phyloP scores from a whole-genome alignment of 2,113 vertebrate species.

The Grammomys dolichurus region DNA sequence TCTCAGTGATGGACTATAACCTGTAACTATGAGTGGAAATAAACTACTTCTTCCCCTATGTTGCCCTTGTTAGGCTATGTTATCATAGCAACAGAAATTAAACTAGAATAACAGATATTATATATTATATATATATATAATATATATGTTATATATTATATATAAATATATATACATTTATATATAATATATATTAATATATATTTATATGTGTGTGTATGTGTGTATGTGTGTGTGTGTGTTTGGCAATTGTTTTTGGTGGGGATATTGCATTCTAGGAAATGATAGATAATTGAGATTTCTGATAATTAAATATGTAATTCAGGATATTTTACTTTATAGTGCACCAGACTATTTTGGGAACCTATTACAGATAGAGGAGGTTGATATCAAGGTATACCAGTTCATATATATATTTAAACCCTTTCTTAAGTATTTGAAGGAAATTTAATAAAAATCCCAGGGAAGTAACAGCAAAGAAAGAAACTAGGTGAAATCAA shows the following conservation, averaged over 20 bases:
- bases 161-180: too few relatives aligned
- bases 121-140: too few relatives aligned
- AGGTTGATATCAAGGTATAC: not conserved
- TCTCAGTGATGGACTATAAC: too few relatives aligned
- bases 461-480: not conserved
- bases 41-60: not conserved
- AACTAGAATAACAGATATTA: not conserved
- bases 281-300: not conserved
- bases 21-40: not conserved
- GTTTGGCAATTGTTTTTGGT: not conserved
- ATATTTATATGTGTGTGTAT: too few relatives aligned
- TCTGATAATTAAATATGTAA: not conserved
- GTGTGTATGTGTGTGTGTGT: too few relatives aligned
- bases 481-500: not conserved
- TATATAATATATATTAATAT: too few relatives aligned
- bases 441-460: not conserved
- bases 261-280: not conserved
- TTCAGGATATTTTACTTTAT: conserved; percentile 23
- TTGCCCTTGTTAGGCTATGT: not conserved
- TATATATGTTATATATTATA: too few relatives aligned
- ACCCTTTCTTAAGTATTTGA: not conserved
- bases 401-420: not conserved
- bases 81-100: not conserved
- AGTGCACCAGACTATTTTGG: conserved; percentile 5
- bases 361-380: not conserved